Conservation (phyloP, 2,888 invertebrate species). For the Mactromeris polynyma region DNA sequence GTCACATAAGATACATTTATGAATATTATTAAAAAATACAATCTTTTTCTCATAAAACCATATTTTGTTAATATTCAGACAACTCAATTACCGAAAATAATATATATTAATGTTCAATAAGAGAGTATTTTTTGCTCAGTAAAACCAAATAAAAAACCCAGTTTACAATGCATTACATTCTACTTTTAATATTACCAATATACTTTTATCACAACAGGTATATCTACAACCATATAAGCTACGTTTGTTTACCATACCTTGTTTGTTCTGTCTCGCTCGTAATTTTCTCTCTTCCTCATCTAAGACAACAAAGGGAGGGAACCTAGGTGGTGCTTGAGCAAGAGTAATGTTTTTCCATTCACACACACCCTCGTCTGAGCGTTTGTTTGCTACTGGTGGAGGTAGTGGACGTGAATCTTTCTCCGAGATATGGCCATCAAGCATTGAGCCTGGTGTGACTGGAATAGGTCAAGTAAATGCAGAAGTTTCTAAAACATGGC, state of each 20-base stretch:
- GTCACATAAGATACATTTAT: too few species aligned
- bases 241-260: constrained; percentile 45
- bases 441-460: constrained; percentile 49
- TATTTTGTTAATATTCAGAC: too few species aligned
- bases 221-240: not conserved
- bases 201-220: too few species aligned
- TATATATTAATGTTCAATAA: too few species aligned
- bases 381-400: constrained; percentile 75
- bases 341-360: constrained; percentile 79
- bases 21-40: too few species aligned
- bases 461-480: not conserved
- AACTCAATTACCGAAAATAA: too few species aligned
- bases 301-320: constrained; percentile 82
- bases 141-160: not conserved
- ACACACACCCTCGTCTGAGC: constrained; percentile 77
- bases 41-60: too few species aligned
- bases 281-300: constrained; percentile 76
- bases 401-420: constrained; percentile 72
- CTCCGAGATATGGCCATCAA: constrained; percentile 32
- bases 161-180: not conserved
- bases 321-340: constrained; percentile 83
- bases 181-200: too few species aligned
- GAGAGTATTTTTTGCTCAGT: too few species aligned
- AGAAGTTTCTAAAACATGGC: too few species aligned
- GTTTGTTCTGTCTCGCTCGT: constrained; percentile 58